These are phyloP conservation scores for Neelides folsomi DNA, from an alignment of 2,888 invertebrate species.

Conservation along the genomic window DNA sequence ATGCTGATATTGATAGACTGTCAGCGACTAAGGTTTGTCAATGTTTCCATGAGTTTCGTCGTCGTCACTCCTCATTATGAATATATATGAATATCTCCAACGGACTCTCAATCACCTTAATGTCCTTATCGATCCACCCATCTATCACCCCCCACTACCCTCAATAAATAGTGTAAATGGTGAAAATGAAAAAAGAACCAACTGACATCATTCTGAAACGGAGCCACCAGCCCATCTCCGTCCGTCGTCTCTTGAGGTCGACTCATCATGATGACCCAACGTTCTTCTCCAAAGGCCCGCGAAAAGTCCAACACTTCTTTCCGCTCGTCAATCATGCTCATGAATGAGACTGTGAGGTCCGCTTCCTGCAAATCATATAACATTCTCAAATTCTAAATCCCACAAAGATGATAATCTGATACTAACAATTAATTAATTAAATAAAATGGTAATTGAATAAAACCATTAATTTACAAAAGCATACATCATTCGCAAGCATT, in stretches of 20 bases:
- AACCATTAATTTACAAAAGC: too few relatives aligned
- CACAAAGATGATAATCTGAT: too few relatives aligned
- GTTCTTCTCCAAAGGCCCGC: constrained; percentile 54
- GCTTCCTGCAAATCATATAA: constrained; percentile 45
- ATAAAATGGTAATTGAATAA: too few relatives aligned
- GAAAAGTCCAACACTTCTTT: constrained; percentile 48
- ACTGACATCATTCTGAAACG: constrained; percentile 55
- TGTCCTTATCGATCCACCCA: too few relatives aligned
- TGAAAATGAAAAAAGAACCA: too few relatives aligned
- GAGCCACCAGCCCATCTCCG: constrained; percentile 68
- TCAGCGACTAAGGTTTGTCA: background rate
- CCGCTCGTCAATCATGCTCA: constrained; percentile 52
- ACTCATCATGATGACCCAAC: constrained; percentile 66
- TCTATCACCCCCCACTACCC: too few relatives aligned
- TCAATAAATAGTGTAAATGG: too few relatives aligned
- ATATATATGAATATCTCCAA: background rate
- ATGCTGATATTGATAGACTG: background rate
- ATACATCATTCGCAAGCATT: constrained; percentile 48
- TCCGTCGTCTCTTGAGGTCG: constrained; percentile 67
- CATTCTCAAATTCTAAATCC: too few relatives aligned
- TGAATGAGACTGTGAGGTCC: constrained; percentile 64
- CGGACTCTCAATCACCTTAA: background rate
- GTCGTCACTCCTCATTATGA: background rate
- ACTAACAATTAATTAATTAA: too few relatives aligned
- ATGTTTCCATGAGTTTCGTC: background rate